phyloP scores from a whole-genome alignment of 2,888 invertebrate genomes.

The Adelognathus sp. region DNA sequence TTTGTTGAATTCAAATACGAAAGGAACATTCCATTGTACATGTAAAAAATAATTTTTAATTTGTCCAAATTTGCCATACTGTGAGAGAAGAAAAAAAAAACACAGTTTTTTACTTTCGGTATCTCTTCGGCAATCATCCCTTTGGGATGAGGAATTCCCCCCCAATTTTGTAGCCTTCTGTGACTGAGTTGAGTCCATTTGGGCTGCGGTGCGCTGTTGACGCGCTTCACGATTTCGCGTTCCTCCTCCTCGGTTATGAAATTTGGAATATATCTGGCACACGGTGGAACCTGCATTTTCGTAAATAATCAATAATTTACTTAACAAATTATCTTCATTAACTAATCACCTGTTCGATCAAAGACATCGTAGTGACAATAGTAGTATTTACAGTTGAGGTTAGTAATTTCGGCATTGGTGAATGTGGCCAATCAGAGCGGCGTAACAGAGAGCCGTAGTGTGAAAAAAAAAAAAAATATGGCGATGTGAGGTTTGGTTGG shows the following conservation, averaged over 20 bases:
- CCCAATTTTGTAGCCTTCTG: slow-evolving; percentile 98
- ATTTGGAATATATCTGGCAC: slow-evolving; percentile 92
- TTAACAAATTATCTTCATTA: not conserved
- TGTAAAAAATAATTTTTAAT: not conserved
- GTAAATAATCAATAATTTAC: not conserved
- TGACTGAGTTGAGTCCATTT: slow-evolving; percentile 97
- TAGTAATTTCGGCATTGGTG: too few relatives aligned
- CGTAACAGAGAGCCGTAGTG: too few relatives aligned
- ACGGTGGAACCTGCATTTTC: slow-evolving; percentile 79
- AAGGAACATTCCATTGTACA: too few relatives aligned
- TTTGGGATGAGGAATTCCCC: slow-evolving; percentile 95
- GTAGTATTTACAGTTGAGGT: slow-evolving; percentile 19
- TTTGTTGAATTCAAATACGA: too few relatives aligned
- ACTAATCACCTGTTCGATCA: slow-evolving; percentile 2
- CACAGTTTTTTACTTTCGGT: slow-evolving; percentile 81
- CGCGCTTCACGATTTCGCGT: slow-evolving; percentile 86
- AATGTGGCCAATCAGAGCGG: too few relatives aligned
- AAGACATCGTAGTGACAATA: too few relatives aligned
- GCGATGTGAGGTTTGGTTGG: too few relatives aligned
- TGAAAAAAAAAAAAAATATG: too few relatives aligned
- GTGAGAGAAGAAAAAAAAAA: not conserved
- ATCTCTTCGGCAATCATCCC: slow-evolving; percentile 96
- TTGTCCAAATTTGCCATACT: not conserved
- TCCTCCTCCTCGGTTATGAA: slow-evolving; percentile 91
- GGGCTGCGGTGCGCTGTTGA: slow-evolving; percentile 92